phyloP scores from a whole-genome alignment of 2,888 invertebrate species.

The Troides helena region DNA sequence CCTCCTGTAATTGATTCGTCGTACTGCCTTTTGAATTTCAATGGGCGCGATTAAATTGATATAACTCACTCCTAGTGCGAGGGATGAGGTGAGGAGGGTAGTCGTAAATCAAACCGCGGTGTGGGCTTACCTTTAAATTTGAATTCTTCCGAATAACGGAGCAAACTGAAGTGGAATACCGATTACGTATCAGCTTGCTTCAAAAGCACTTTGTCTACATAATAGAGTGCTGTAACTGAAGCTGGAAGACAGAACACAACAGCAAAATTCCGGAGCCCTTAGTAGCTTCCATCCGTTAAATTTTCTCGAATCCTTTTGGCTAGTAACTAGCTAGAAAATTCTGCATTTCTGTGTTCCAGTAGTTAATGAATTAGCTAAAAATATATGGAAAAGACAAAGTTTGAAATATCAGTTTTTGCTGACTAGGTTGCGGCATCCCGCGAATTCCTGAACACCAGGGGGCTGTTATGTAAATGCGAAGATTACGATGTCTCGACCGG shows the following conservation, averaged over 20 bases:
- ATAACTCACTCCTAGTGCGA: slow-evolving; percentile 54
- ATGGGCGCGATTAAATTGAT: slow-evolving; percentile 75
- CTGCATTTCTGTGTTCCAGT: too few species aligned
- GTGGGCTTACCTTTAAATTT: slow-evolving; percentile 24
- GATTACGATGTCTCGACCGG: slow-evolving; percentile 56
- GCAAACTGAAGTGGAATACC: too few species aligned
- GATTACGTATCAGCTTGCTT: too few species aligned
- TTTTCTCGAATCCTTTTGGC: too few species aligned
- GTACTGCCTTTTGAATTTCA: slow-evolving; percentile 72
- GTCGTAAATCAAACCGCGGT: slow-evolving; percentile 50
- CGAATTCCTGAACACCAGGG: slow-evolving; percentile 35
- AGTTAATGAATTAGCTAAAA: too few species aligned
- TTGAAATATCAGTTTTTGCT: neutral
- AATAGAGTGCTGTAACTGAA: too few species aligned
- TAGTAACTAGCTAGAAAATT: too few species aligned
- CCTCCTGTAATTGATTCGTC: slow-evolving; percentile 70
- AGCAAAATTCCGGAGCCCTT: too few species aligned
- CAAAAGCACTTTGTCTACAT: too few species aligned
- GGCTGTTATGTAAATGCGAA: slow-evolving; percentile 67
- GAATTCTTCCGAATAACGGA: slow-evolving; percentile 7
- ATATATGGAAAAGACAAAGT: too few species aligned
- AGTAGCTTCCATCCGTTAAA: too few species aligned
- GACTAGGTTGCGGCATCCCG: neutral
- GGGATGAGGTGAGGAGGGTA: slow-evolving; percentile 27
- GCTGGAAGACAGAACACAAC: too few species aligned